phyloP scores from a whole-genome alignment of 2,797 vertebrate genomes.

The Heteromormyrus szaboi region DNA sequence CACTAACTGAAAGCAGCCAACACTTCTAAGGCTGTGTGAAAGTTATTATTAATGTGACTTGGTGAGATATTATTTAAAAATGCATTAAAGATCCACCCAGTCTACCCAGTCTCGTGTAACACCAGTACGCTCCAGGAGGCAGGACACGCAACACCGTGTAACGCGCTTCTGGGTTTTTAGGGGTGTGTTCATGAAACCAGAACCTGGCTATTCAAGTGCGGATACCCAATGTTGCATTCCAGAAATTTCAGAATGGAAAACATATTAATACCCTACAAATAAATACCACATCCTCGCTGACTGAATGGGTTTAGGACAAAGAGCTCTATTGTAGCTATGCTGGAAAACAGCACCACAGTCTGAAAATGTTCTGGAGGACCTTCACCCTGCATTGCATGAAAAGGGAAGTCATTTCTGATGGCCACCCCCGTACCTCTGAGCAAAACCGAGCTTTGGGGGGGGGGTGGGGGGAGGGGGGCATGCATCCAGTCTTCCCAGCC shows the following conservation, averaged over 20 bases:
- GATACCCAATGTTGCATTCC: neutral
- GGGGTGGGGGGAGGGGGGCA: neutral
- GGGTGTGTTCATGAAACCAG: neutral
- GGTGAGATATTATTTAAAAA: neutral
- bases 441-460: neutral
- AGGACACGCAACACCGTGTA: neutral
- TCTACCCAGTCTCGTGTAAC: neutral
- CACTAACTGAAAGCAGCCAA: neutral
- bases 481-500: neutral
- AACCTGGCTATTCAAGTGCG: neutral
- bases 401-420: neutral
- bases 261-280: neutral
- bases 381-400: neutral
- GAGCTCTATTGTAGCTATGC: constrained; percentile 14
- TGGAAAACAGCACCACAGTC: constrained; percentile 43
- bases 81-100: neutral
- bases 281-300: neutral
- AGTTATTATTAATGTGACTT: neutral
- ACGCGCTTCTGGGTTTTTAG: neutral
- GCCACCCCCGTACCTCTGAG: neutral
- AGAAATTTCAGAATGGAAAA: neutral
- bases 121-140: neutral
- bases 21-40: neutral
- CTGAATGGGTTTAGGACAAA: no score
- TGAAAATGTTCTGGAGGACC: constrained; percentile 33